Evolutionary conservation across 53 echinoderm and acorn worm genomes (phyloP).

Genomic region (Actinopyga echinites): DNA sequence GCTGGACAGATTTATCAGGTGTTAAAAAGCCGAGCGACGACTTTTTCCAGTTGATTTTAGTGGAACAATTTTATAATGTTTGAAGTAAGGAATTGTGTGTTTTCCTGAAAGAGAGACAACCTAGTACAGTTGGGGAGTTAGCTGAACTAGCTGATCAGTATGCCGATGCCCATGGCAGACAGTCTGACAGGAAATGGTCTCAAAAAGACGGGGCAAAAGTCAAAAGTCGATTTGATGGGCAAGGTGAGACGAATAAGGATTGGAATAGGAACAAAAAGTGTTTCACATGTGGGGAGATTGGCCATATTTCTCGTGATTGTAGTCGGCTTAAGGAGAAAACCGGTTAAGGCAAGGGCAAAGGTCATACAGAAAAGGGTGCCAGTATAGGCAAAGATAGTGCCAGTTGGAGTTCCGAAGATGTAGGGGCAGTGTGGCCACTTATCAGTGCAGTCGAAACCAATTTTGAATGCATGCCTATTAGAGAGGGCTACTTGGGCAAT

Average conservation of each 20-base stretch:
- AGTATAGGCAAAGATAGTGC: background rate
- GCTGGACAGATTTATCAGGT: slow-evolving; percentile 64
- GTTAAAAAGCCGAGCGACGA: slow-evolving; percentile 3
- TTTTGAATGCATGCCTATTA: too few relatives aligned
- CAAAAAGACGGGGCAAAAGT: background rate
- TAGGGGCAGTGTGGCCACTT: too few relatives aligned
- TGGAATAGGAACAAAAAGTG: slow-evolving; percentile 14
- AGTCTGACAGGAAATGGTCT: background rate
- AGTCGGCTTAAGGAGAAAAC: background rate
- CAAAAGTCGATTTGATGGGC: background rate
- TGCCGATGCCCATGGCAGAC: slow-evolving; percentile 48
- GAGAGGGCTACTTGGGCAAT: too few relatives aligned
- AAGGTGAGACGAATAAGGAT: background rate
- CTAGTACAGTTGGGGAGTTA: slow-evolving; percentile 21
- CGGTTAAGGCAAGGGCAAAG: background rate
- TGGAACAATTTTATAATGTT: slow-evolving; percentile 4
- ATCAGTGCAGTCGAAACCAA: too few relatives aligned
- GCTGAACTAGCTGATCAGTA: slow-evolving; percentile 59
- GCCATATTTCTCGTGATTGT: slow-evolving; percentile 32
- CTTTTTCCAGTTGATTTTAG: slow-evolving; percentile 33
- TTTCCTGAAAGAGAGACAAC: slow-evolving; percentile 65
- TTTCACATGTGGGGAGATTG: slow-evolving; percentile 1
- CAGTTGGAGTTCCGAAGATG: too few relatives aligned
- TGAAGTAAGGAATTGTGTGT: slow-evolving; percentile 52
- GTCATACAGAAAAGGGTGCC: background rate